Evolutionary conservation across 2,888 invertebrate species (phyloP).

Genomic region (Cheilosia vernalis): DNA sequence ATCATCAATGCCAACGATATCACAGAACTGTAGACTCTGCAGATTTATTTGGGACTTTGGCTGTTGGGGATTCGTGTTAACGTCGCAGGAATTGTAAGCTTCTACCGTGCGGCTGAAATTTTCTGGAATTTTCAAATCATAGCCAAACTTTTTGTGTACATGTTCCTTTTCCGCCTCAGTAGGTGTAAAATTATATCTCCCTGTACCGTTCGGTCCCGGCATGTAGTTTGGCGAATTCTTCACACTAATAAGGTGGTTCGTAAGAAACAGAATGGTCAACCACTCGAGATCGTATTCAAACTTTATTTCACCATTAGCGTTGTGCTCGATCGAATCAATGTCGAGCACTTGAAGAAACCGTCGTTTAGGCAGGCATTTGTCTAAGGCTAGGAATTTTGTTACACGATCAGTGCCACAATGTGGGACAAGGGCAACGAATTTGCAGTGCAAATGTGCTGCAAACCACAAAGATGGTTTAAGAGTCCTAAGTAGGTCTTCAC

Average conservation of each 20-base stretch:
- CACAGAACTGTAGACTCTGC: constrained; percentile 88
- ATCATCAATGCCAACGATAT: constrained; percentile 90
- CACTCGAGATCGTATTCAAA: constrained; percentile 94
- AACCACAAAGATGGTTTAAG: constrained; percentile 97
- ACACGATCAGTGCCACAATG: constrained; percentile 86
- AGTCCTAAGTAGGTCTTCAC: constrained; percentile 90
- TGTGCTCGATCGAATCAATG: constrained; percentile 85
- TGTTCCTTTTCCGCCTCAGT: constrained; percentile 89
- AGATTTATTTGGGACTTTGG: constrained; percentile 86
- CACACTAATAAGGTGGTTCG: constrained; percentile 93
- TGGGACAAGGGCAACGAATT: constrained; percentile 94
- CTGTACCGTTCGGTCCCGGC: constrained; percentile 89
- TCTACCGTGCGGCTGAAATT: constrained; percentile 92
- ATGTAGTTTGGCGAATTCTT: constrained; percentile 89
- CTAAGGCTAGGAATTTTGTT: constrained; percentile 96
- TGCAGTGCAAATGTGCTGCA: constrained; percentile 97
- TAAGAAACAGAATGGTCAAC: constrained; percentile 93
- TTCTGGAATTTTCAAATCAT: constrained; percentile 88
- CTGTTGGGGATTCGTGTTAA: constrained; percentile 82
- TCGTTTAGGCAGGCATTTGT: constrained; percentile 96
- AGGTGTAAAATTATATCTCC: constrained; percentile 86
- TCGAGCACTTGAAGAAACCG: constrained; percentile 94
- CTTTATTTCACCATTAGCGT: constrained; percentile 82
- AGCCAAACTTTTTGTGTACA: constrained; percentile 87
- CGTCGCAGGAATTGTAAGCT: constrained; percentile 84